Evolutionary conservation across 2,113 vertebrate species (phyloP).

Genomic region (Bos javanicus): DNA sequence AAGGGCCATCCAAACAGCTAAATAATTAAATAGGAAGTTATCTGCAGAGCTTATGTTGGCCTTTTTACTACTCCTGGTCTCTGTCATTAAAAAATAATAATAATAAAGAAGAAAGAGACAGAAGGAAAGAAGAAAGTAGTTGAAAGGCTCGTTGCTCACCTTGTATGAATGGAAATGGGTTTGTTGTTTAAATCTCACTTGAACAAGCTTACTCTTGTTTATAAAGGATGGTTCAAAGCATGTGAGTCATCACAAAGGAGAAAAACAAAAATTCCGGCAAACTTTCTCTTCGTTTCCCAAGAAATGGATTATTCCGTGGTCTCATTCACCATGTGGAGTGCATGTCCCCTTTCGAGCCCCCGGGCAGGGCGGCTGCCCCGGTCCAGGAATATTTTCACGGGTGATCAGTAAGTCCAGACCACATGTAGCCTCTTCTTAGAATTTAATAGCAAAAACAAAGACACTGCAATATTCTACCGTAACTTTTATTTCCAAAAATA

Average conservation of each 20-base stretch:
- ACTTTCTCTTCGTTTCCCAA: conserved; percentile 1
- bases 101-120: background rate
- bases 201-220: background rate
- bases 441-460: background rate
- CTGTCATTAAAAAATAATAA: background rate
- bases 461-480: background rate
- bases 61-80: background rate
- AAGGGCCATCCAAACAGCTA: conserved; percentile 4
- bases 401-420: background rate
- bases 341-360: background rate
- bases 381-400: background rate
- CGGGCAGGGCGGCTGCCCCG: too few relatives aligned
- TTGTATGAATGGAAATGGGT: background rate
- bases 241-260: background rate
- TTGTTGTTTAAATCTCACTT: background rate
- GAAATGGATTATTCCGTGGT: background rate
- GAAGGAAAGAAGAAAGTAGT: background rate
- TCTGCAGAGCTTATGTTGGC: background rate
- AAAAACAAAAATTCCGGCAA: background rate
- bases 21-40: background rate
- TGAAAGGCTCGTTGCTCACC: background rate
- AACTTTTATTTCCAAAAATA: background rate
- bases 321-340: background rate
- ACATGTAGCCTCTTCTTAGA: background rate
- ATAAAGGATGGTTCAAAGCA: background rate